phyloP scores from a whole-genome alignment of 2,113 vertebrate species.

The Mesocricetus auratus region DNA sequence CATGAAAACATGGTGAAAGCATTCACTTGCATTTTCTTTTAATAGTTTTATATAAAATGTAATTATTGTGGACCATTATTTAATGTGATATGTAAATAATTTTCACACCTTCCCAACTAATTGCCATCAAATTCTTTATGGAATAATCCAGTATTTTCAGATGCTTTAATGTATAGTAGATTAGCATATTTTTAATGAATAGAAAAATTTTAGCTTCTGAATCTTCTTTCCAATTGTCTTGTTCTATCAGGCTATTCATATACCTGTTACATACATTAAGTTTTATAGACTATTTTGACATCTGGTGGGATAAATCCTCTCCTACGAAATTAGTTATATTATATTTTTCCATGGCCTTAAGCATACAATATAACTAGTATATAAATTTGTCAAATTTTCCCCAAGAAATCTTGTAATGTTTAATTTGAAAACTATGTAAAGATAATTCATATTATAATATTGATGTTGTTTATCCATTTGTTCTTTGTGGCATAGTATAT shows the following conservation, averaged over 20 bases:
- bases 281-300: constrained; percentile 15
- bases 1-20: neutral
- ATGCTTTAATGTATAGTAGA: neutral
- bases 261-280: neutral
- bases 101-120: constrained; percentile 25
- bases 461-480: neutral
- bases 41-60: constrained; percentile 47
- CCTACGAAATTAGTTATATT: neutral
- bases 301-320: neutral
- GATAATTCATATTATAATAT: constrained; percentile 22
- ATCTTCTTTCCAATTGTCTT: neutral
- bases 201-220: neutral
- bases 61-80: constrained; percentile 22
- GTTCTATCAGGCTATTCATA: neutral
- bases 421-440: constrained; percentile 53
- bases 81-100: neutral
- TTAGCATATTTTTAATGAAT: neutral
- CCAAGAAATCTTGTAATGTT: neutral
- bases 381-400: constrained; percentile 32
- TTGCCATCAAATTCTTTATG: constrained; percentile 27
- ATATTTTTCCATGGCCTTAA: neutral
- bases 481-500: neutral
- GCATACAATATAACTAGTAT: neutral
- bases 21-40: constrained; percentile 25
- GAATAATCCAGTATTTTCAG: constrained; percentile 3